These are phyloP conservation scores for Lithophane semibrunnea DNA, from an alignment of 2,888 invertebrate genomes.

Conservation along the genomic window DNA sequence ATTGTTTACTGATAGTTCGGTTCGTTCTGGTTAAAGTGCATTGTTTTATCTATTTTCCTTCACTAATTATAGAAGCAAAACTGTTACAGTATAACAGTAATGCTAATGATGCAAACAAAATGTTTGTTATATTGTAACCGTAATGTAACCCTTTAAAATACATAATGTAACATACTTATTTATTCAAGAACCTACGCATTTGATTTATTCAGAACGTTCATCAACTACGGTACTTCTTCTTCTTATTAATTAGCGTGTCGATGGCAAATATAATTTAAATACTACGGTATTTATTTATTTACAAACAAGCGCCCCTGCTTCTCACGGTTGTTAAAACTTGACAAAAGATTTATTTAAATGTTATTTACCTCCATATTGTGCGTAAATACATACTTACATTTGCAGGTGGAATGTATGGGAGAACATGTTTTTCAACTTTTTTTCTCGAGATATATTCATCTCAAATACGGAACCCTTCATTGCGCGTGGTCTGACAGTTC, in stretches of 20 bases:
- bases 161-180: background rate
- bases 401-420: no score
- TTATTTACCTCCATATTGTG: no score
- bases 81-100: conserved; percentile 12
- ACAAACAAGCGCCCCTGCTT: background rate
- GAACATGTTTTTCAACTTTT: no score
- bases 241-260: no score
- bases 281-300: background rate
- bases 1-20: conserved; percentile 19
- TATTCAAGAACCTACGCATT: background rate
- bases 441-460: no score
- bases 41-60: conserved; percentile 55
- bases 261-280: no score
- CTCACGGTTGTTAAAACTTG: background rate
- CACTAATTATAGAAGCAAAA: conserved; percentile 43
- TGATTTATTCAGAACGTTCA: background rate
- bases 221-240: background rate
- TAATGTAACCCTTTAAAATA: background rate
- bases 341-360: no score
- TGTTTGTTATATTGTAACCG: background rate
- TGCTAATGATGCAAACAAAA: conserved; percentile 20
- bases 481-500: no score
- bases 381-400: no score
- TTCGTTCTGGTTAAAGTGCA: conserved; percentile 20
- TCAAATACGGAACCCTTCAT: no score